Conservation (phyloP, 2,888 invertebrate species). For the Girardia tigrina region DNA sequence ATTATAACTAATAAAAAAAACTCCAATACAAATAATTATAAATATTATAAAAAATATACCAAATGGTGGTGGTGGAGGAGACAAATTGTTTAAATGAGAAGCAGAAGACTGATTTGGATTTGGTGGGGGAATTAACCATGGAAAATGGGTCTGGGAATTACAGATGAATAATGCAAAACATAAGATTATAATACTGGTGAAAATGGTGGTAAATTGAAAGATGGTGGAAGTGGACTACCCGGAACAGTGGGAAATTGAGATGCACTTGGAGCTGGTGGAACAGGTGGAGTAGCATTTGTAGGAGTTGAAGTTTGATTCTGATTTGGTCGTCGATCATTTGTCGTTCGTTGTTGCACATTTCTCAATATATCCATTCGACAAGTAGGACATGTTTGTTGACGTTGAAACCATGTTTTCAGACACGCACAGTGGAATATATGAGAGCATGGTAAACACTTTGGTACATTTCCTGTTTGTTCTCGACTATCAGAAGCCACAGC, state of each 20-base stretch:
- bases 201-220: conserved; percentile 18
- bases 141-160: neutral
- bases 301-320: conserved; percentile 20
- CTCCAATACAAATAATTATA: no score
- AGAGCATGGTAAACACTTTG: conserved; percentile 88
- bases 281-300: neutral
- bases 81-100: neutral
- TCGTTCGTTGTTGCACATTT: conserved; percentile 36
- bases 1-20: no score
- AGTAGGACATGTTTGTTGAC: conserved; percentile 98
- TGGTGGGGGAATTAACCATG: neutral
- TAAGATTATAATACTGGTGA: neutral
- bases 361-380: conserved; percentile 74
- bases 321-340: conserved; percentile 28
- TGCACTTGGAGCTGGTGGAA: neutral
- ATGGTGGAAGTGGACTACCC: neutral
- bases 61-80: conserved; percentile 5
- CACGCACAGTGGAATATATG: conserved; percentile 98
- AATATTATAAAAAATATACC: no score
- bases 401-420: conserved; percentile 93
- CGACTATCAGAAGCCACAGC: neutral
- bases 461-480: neutral
- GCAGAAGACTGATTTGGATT: neutral
- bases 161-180: neutral
- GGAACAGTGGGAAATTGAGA: neutral